phyloP scores from a whole-genome alignment of 1,140 invertebrate species.

The Rhynchophorus ferrugineus region DNA sequence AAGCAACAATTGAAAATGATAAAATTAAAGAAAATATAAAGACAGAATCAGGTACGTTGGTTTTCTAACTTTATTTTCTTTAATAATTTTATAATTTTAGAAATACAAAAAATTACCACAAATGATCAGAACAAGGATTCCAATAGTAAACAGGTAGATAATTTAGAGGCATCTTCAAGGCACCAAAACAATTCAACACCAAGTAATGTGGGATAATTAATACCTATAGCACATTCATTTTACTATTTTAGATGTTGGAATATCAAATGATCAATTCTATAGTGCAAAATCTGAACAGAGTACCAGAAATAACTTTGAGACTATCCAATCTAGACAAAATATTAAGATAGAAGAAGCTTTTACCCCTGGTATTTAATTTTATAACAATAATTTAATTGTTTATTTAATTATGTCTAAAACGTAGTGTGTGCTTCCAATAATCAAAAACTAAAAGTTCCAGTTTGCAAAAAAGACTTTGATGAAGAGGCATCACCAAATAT shows the following conservation, averaged over 20 bases:
- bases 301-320: not conserved
- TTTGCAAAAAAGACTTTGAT: not conserved
- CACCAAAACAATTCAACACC: not conserved
- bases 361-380: slow-evolving; percentile 4
- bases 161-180: not conserved
- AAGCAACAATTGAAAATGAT: no score
- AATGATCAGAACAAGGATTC: no score
- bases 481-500: not conserved
- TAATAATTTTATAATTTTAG: no score
- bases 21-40: no score
- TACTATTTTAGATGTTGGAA: not conserved
- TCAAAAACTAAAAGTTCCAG: no score
- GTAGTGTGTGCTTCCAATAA: no score
- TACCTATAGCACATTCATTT: no score
- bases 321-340: not conserved
- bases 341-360: not conserved
- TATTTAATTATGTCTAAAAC: no score
- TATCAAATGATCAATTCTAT: not conserved
- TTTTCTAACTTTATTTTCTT: no score
- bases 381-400: not conserved
- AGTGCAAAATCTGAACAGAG: not conserved
- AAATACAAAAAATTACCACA: no score
- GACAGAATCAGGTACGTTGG: no score
- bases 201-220: slow-evolving; percentile 1
- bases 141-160: not conserved